phyloP scores from a whole-genome alignment of 2,797 vertebrate species.

The Nothura maculosa region DNA sequence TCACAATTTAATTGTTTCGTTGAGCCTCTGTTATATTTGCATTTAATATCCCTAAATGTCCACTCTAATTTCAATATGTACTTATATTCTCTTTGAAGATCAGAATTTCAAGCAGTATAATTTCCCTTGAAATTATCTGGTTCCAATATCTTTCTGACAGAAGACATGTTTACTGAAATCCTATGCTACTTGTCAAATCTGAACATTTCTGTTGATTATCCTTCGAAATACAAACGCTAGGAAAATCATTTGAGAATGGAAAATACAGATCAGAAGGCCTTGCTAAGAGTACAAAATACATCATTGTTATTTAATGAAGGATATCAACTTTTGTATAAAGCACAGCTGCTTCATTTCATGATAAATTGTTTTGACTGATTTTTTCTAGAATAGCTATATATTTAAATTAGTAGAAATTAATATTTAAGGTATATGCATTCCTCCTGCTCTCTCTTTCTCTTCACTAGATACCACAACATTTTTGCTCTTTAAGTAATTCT shows the following conservation, averaged over 20 bases:
- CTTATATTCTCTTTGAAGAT: constrained; percentile 50
- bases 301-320: constrained; percentile 15
- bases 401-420: constrained; percentile 35
- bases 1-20: constrained; percentile 31
- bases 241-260: constrained; percentile 28
- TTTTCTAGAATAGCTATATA: not conserved
- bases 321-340: not conserved
- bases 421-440: constrained; percentile 28
- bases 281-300: not conserved
- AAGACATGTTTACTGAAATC: constrained; percentile 44
- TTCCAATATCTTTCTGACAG: constrained; percentile 21
- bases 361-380: not conserved
- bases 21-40: constrained; percentile 26
- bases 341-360: not conserved
- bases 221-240: constrained; percentile 13
- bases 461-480: constrained; percentile 7
- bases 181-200: constrained; percentile 37
- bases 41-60: constrained; percentile 58
- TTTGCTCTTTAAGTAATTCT: constrained; percentile 54
- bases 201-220: constrained; percentile 38
- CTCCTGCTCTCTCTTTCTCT: constrained; percentile 44
- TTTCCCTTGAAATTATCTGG: constrained; percentile 45
- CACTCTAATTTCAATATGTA: constrained; percentile 30
- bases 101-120: constrained; percentile 22
- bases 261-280: constrained; percentile 27